Evolutionary conservation across 2,888 invertebrate species (phyloP), one percentile per base, ranked within the genome.

Genomic region (Drosophila prostipennis): DNA sequence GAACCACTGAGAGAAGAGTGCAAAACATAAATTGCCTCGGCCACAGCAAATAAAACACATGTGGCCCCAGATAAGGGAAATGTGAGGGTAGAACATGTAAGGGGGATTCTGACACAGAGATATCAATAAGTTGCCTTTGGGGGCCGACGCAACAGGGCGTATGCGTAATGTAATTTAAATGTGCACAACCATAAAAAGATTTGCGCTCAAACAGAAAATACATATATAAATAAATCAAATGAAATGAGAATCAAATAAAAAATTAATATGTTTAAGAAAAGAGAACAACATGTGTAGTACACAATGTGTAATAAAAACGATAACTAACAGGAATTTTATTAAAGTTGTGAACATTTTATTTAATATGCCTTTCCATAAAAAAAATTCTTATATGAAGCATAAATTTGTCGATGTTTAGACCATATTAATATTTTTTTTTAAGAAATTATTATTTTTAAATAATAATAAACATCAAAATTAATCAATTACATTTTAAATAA

Each of bases 81-180:
- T 37, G 51, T 37, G 49, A 16, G 39, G 29, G 14, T 29, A 8
- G 58, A 34, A 34, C 19, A 7, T 14, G 23, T 11, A 43, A 2
- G 32, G 29, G 34, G 5, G n/a, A 4, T n/a, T 26, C 11, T 19
- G 19, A 19, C 19, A 16, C 11, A 23, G 34, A 32, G 58, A 54
- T 58, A 58, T 69, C 70, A 54, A 58, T 43, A 34, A 39, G 48
- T 58, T 58, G 57, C 29, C 63, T 55, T 43, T 65, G 55, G 57
- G 57, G 61, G 39, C 29, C 46, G 23, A 53, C 53, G 56, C 68
- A 67, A 73, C 64, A 73, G 70, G 56, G 63, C 45, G 73, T 72
- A 69, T 67, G 63, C 49, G 52, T 64, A 76, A 79, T 81, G 65
- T 65, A 64, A 60, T 56, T 68, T 72, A 59, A 65, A 71, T 71